Percentiles rank a stretch among this genome's conserved stretches.
Conservation (phyloP, 2,113 vertebrate genomes). For the Xenotilapia flavipinnis region DNA sequence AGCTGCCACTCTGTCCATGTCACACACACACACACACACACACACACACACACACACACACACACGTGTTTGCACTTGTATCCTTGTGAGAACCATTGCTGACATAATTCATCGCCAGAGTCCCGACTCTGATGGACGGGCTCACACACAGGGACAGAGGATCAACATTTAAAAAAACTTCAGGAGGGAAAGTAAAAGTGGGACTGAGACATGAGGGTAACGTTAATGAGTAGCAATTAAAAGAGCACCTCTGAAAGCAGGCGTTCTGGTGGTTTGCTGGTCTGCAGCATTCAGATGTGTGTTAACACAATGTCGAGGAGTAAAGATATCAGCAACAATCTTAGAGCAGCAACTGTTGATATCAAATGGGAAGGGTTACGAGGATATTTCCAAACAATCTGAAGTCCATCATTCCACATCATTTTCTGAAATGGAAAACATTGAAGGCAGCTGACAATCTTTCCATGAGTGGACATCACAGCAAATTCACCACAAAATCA, state of each 20-base stretch:
- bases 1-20: constrained; percentile 12
- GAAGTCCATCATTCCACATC: not conserved
- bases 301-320: not conserved
- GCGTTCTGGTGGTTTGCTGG: not conserved
- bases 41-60: not conserved
- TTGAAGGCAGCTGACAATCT: not conserved
- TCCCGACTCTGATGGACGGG: not conserved
- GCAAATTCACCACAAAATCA: not conserved
- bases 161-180: not conserved
- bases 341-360: not conserved
- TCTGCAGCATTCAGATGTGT: not conserved
- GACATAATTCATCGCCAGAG: not conserved
- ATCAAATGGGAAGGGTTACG: not conserved
- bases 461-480: not conserved
- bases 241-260: not conserved
- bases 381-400: not conserved
- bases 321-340: not conserved
- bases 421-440: not conserved
- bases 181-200: not conserved
- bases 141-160: not conserved
- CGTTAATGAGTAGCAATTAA: not conserved
- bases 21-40: not conserved
- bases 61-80: not conserved
- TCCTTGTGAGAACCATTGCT: not conserved
- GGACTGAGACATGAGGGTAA: not conserved